A percentile compares a stretch with the other conserved stretches of the same genome.
Conservation (phyloP, 2,113 vertebrate genomes). For the Ochotona curzoniae region DNA sequence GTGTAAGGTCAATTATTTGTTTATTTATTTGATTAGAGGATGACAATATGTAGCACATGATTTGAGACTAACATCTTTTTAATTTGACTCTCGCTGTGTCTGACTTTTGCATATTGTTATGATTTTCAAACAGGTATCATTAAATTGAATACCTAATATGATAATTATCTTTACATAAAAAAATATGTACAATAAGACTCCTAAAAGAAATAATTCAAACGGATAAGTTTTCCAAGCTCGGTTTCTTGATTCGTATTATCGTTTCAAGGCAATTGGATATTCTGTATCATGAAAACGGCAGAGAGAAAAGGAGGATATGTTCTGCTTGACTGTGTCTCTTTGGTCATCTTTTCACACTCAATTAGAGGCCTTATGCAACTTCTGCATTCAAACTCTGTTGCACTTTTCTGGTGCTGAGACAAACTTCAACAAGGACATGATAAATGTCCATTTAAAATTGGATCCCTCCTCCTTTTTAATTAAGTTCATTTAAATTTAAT, state of each 20-base stretch:
- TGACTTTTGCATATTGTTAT: background rate
- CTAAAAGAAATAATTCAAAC: slow-evolving; percentile 28
- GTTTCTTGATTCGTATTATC: slow-evolving; percentile 56
- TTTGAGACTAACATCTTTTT: background rate
- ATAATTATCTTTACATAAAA: slow-evolving; percentile 15
- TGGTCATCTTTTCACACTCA: slow-evolving; percentile 80
- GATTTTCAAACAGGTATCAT: background rate
- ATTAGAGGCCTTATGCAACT: slow-evolving; percentile 79
- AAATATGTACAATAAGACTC: slow-evolving; percentile 50
- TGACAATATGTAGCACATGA: background rate
- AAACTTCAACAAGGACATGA: slow-evolving; percentile 85
- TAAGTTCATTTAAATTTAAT: slow-evolving; percentile 93
- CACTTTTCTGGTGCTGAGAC: slow-evolving; percentile 83
- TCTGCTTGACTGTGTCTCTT: slow-evolving; percentile 63
- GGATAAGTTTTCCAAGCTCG: slow-evolving; percentile 47
- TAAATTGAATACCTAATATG: slow-evolving; percentile 41
- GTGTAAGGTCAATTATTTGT: background rate
- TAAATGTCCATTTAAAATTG: slow-evolving; percentile 88
- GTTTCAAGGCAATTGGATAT: slow-evolving; percentile 67
- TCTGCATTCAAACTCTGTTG: slow-evolving; percentile 81
- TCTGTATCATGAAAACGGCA: slow-evolving; percentile 63
- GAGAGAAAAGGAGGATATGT: slow-evolving; percentile 32
- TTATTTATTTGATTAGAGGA: background rate
- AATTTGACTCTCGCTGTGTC: background rate
- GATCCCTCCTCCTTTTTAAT: slow-evolving; percentile 87